Evolutionary conservation across 2,888 invertebrate species (phyloP).

Genomic region (Matsumyia berberina): DNA sequence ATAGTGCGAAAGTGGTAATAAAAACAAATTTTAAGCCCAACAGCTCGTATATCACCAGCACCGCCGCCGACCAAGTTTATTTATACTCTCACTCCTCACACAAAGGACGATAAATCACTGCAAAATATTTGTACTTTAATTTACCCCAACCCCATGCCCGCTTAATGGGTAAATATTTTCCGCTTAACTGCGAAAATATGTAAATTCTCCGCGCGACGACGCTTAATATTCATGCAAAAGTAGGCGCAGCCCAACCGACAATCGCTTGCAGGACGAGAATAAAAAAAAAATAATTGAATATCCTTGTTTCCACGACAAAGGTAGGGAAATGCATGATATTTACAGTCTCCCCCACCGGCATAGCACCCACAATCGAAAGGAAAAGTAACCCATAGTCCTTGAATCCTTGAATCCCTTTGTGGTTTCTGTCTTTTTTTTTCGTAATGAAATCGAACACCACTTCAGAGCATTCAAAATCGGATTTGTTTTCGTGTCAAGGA

Average conservation of each 20-base stretch:
- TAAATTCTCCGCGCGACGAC: constrained; percentile 33
- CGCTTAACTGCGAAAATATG: constrained; percentile 71
- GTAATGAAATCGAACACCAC: constrained; percentile 56
- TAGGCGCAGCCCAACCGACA: not conserved
- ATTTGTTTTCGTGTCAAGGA: constrained; percentile 72
- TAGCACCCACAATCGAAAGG: constrained; percentile 36
- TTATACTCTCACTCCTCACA: constrained; percentile 38
- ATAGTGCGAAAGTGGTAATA: constrained; percentile 69
- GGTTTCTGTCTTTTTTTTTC: constrained; percentile 12
- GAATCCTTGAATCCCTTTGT: constrained; percentile 19
- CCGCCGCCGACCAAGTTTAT: constrained; percentile 34
- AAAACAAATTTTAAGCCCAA: constrained; percentile 71
- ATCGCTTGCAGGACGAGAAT: constrained; percentile 5
- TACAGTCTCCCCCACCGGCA: not conserved
- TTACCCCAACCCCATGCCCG: constrained; percentile 11
- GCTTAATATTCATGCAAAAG: constrained; percentile 43
- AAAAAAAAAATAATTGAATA: constrained; percentile 62
- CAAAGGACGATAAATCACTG: constrained; percentile 67
- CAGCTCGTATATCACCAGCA: constrained; percentile 63
- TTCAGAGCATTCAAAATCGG: constrained; percentile 51
- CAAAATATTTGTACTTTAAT: constrained; percentile 66
- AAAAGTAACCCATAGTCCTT: constrained; percentile 56
- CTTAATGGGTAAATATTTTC: constrained; percentile 57
- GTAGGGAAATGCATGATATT: constrained; percentile 37
- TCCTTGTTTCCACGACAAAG: constrained; percentile 42